A percentile compares a stretch with the other conserved stretches of the same genome.
Conservation (phyloP, 2,113 vertebrate species). For the Protomyctophum bolini region DNA sequence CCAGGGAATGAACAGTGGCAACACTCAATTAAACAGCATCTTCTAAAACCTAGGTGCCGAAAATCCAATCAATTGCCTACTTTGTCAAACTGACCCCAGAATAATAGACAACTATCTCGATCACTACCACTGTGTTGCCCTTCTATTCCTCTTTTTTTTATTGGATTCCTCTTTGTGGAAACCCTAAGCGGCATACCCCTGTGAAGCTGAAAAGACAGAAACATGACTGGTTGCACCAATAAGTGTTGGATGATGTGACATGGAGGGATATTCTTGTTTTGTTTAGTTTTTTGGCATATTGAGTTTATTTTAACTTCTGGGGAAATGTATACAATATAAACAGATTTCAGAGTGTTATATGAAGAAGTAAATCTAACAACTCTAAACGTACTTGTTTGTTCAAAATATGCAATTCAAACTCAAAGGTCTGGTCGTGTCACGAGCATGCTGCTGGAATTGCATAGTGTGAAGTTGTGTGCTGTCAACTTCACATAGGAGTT, state of each 20-base stretch:
- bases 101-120: not conserved
- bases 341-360: too few species aligned
- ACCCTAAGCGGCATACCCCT: not conserved
- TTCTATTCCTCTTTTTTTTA: not conserved
- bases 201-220: not conserved
- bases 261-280: too few species aligned
- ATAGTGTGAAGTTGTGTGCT: too few species aligned
- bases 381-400: too few species aligned
- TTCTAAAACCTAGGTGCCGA: conserved; percentile 10
- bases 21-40: conserved; percentile 14
- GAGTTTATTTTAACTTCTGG: too few species aligned
- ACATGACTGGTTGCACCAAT: conserved; percentile 11
- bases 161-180: not conserved
- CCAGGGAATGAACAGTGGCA: conserved; percentile 1
- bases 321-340: too few species aligned
- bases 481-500: too few species aligned
- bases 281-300: too few species aligned
- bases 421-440: too few species aligned
- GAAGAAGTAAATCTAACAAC: too few species aligned
- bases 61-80: conserved; percentile 6
- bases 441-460: too few species aligned
- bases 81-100: not conserved
- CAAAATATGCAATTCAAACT: too few species aligned
- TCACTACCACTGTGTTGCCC: not conserved
- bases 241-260: not conserved